These are phyloP conservation scores for Gryllus longicercus DNA, from an alignment of 2,888 invertebrate genomes.

Conservation along the genomic window DNA sequence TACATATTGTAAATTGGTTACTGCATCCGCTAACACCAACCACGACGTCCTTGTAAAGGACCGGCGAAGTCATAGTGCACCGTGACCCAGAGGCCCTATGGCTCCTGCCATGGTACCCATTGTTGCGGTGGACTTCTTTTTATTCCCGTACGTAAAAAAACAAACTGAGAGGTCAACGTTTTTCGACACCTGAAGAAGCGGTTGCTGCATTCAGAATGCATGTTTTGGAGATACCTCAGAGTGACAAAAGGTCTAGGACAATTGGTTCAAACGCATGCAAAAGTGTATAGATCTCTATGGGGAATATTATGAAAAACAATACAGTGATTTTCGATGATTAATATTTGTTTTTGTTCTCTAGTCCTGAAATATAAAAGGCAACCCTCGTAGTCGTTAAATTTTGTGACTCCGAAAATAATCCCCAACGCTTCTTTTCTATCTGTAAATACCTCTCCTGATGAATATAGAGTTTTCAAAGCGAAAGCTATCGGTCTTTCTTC, in stretches of 20 bases:
- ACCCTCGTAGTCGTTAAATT: not conserved
- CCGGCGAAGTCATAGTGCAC: not conserved
- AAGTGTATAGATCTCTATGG: no score
- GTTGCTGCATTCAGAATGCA: no score
- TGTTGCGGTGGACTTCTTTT: not conserved
- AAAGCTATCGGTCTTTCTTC: not conserved
- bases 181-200: no score
- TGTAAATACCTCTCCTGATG: not conserved
- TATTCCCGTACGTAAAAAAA: no score
- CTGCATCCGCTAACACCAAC: constrained; percentile 11
- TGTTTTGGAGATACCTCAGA: no score
- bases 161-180: no score
- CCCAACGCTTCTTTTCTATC: constrained; percentile 20
- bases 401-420: constrained; percentile 11
- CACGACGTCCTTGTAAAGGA: not conserved
- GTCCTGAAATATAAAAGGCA: no score
- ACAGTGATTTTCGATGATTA: no score
- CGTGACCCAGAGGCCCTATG: not conserved
- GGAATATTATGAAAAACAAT: no score
- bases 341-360: no score
- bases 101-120: not conserved
- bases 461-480: not conserved
- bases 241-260: no score
- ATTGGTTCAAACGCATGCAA: no score
- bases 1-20: not conserved